Evolutionary conservation across 2,888 invertebrate genomes (phyloP), one percentile per base, ranked within the genome.

Genomic region (Epinotia ramella): DNA sequence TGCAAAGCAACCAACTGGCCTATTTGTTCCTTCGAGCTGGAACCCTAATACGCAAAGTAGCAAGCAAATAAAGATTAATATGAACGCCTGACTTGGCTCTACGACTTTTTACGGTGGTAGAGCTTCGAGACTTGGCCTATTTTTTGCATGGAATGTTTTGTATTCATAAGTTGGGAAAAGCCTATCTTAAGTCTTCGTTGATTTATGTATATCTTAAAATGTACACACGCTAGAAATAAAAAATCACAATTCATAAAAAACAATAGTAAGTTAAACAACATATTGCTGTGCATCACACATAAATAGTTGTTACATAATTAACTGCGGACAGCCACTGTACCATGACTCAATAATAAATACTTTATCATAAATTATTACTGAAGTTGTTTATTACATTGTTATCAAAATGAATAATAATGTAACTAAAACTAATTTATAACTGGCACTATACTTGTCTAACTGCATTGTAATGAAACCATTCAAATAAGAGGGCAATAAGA

Each of bases 261-360:
- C n/a, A 53, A 7, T 53, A 53, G 7, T 6, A n/a, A 53, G 18
- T 66, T 53, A 18, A 66, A 11, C 28, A n/a, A 18, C 53, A 28
- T 33, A 53, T 66, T 18, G 33, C 24, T 65, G 9, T n/a, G n/a
- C n/a, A 63, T 18, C 9, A 6, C 9, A n/a, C 16, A 40, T 24
- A 46, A 64, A 53, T 49, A 49, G 49, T 64, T 56, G 49, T 65
- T 74, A 70, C 49, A 59, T 65, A 64, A 74, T 70, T 59, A 20
- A 72, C 44, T 64, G 9, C 57, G n/a, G 2, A 46, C 73, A 16
- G 44, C 33, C 46, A 64, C 53, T 16, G 65, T 49, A n/a, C 11
- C 40, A 56, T 57, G 40, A 72, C 44, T 24, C n/a, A 65, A 56
- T 64, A 44, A 57, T 46, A 63, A 69, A 63, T 62, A 6, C 33